Base-by-base conservation (phyloP, 2,797 vertebrate species). In the Poecilia wingei region DNA sequence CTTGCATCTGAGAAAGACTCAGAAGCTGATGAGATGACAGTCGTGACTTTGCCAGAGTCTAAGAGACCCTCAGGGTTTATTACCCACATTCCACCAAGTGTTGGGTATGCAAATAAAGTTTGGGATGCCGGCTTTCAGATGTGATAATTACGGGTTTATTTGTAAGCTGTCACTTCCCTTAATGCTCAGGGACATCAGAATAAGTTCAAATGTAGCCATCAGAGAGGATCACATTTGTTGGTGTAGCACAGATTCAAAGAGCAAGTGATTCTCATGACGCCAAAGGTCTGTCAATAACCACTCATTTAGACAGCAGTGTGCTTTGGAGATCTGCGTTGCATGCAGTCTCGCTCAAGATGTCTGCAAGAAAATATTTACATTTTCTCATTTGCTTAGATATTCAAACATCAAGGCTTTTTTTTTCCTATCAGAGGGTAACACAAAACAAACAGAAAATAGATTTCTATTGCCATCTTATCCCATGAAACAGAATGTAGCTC, bases 91-190 rank as follows among this genome's bases (percentile, higher is more conserved):
- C 92, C 93, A 95, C 92, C 93, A 94, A 95, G 91, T 93, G 91
- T 88, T 76, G 91, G 85, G 92, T 95, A 95, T 95, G 95, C 95
- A 95, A 96, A 96, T 96, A 94, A 92, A 93, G 94, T 93, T 94
- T 86, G 91, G 88, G 89, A 92, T 91, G 93, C 91, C 88, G 90
- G 93, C 95, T 93, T 93, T 93, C 89, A 95, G 94, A 96, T 93
- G 95, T 93, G 95, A 95, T 96, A 96, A 96, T 96, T 96, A 96
- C 93, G 95, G 94, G 95, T 96, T 96, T 96, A 96, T 96, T 96
- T 96, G 96, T 96, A 95, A 95, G 95, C 95, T 96, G 96, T 96
- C 96, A 96, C 95, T 96, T 96, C 94, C 84, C 94, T 95, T 95
- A 94, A 95, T 95, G 94, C 95, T 95, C 92, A 95, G 95, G 95